These are phyloP conservation scores for Parapsyche elsis DNA, from an alignment of 1,140 invertebrate species.

Conservation along the genomic window DNA sequence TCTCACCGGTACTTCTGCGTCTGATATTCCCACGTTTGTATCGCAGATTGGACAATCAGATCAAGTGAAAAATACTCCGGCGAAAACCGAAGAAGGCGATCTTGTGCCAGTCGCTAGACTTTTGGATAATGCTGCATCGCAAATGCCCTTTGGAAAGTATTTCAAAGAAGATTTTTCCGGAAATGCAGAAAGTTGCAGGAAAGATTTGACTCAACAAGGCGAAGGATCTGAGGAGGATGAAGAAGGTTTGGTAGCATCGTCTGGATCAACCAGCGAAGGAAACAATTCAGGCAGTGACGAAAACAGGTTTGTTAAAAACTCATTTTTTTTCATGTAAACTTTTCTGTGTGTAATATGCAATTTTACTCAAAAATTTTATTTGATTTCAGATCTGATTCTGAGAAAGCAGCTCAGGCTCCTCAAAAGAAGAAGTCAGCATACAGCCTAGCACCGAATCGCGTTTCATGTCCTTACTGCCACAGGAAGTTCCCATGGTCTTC, in stretches of 20 bases:
- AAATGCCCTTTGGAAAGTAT: conserved; percentile 72
- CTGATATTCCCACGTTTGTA: conserved; percentile 49
- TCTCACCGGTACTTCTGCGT: neutral
- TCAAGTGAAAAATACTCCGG: conserved; percentile 30
- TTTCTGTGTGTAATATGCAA: conserved; percentile 2
- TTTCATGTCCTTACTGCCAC: conserved; percentile 90
- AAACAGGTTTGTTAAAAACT: conserved; percentile 72
- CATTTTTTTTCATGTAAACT: conserved; percentile 16
- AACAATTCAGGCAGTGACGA: conserved; percentile 86
- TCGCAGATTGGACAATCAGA: conserved; percentile 42
- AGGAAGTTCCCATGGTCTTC: conserved; percentile 96
- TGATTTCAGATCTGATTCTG: conserved; percentile 69
- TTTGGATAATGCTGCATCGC: conserved; percentile 82
- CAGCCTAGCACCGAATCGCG: conserved; percentile 92
- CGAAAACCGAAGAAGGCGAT: conserved; percentile 67
- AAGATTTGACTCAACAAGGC: conserved; percentile 59
- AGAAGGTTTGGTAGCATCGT: conserved; percentile 78
- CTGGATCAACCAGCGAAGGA: conserved; percentile 78
- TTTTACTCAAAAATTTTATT: conserved; percentile 47
- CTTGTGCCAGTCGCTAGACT: conserved; percentile 81
- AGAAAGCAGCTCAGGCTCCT: conserved; percentile 65
- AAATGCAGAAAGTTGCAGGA: conserved; percentile 59
- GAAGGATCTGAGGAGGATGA: conserved; percentile 74
- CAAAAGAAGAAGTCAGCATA: conserved; percentile 95
- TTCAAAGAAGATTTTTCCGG: conserved; percentile 73